Conservation (phyloP, 2,888 invertebrate genomes). For the Drosophila algonquin region DNA sequence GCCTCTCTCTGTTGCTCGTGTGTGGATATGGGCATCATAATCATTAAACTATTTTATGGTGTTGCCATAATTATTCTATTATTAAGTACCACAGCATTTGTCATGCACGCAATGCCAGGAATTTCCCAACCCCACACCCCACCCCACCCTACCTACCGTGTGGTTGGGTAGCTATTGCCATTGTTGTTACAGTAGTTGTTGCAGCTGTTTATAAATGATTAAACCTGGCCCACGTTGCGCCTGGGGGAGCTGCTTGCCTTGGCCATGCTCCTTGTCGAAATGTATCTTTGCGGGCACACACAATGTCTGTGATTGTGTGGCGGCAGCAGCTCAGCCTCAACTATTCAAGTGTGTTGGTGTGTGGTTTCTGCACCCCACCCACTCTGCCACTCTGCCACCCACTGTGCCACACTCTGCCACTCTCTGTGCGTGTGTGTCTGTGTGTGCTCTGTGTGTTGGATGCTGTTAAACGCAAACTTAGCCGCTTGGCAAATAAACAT, state of each 20-base stretch:
- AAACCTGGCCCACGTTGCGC: conserved; percentile 62
- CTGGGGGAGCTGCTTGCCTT: conserved; percentile 32
- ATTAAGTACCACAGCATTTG: conserved; percentile 77
- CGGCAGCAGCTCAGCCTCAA: conserved; percentile 42
- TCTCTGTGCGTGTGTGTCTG: conserved; percentile 15
- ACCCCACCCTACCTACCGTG: not conserved
- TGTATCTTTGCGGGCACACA: conserved; percentile 45
- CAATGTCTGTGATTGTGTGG: conserved; percentile 61
- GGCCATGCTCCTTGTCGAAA: conserved; percentile 35
- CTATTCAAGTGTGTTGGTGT: conserved; percentile 57
- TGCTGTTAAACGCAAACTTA: conserved; percentile 76
- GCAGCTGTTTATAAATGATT: conserved; percentile 75
- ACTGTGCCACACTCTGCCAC: not conserved
- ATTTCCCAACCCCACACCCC: conserved; percentile 8
- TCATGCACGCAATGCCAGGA: conserved; percentile 63
- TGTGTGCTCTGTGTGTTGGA: conserved; percentile 18
- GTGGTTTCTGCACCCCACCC: conserved; percentile 6
- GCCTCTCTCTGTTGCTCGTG: too few species aligned
- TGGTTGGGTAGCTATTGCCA: conserved; percentile 14
- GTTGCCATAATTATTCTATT: conserved; percentile 76
- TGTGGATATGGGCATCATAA: conserved; percentile 58
- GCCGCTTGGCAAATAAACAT: conserved; percentile 79
- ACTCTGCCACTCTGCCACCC: conserved; percentile 1
- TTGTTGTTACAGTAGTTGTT: conserved; percentile 26
- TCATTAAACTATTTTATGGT: conserved; percentile 75